These are phyloP conservation scores for Kryptolebias ocellatus DNA, from an alignment of 2,797 vertebrate species.

Conservation along the genomic window DNA sequence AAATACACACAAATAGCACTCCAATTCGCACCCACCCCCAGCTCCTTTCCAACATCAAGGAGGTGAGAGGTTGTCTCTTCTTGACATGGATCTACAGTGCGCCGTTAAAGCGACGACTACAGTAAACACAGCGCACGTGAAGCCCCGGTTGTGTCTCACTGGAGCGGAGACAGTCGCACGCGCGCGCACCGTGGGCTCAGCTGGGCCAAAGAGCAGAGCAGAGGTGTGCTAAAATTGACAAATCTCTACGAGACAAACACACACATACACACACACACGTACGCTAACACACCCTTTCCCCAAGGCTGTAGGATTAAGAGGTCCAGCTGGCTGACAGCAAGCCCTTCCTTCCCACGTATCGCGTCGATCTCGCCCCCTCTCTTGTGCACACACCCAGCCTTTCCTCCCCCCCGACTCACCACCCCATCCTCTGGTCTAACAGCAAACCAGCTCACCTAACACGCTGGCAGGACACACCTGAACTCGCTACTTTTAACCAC, in stretches of 20 bases:
- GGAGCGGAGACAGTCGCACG: slow-evolving; percentile 54
- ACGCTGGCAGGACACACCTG: slow-evolving; percentile 75
- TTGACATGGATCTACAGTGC: slow-evolving; percentile 75
- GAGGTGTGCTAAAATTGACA: slow-evolving; percentile 82
- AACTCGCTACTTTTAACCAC: slow-evolving; percentile 67
- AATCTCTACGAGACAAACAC: slow-evolving; percentile 75
- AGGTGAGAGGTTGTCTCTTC: slow-evolving; percentile 66
- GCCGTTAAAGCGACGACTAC: slow-evolving; percentile 69
- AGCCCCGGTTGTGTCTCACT: slow-evolving; percentile 63
- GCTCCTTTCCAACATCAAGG: slow-evolving; percentile 69
- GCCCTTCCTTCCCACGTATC: slow-evolving; percentile 84
- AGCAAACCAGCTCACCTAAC: slow-evolving; percentile 57
- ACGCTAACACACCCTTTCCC: slow-evolving; percentile 79
- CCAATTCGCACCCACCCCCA: slow-evolving; percentile 57
- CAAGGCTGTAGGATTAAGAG: slow-evolving; percentile 87
- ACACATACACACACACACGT: slow-evolving; percentile 34
- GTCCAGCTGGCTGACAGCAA: slow-evolving; percentile 88
- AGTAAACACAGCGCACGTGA: slow-evolving; percentile 69
- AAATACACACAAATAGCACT: slow-evolving; percentile 14
- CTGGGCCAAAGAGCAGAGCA: slow-evolving; percentile 74
- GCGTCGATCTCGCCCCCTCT: slow-evolving; percentile 67
- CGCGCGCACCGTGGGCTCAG: slow-evolving; percentile 70
- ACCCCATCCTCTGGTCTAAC: slow-evolving; percentile 59
- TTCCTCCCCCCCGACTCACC: slow-evolving; percentile 24
- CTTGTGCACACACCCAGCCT: slow-evolving; percentile 22